Base-by-base conservation (phyloP, 2,888 invertebrate species). In the Andrena praecox region DNA sequence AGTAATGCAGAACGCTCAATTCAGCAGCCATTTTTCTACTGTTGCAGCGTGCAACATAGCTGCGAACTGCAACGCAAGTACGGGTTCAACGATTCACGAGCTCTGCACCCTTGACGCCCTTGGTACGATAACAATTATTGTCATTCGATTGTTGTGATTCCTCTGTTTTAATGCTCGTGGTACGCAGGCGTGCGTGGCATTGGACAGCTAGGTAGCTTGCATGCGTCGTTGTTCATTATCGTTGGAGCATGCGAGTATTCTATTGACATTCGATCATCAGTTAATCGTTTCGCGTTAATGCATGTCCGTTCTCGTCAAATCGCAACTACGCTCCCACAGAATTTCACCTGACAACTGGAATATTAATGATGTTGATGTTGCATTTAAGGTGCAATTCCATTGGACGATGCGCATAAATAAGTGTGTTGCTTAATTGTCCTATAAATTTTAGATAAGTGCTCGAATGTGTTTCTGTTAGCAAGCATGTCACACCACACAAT, bases 31-130 rank as follows among this genome's bases (percentile, higher is more conserved):
- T 71, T 84, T 89, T 91, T 91, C 77, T 90, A 88, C 86, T 92
- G 89, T 93, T 93, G 89, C 93, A 93, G 93, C 89, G 72, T 92
- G 93, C 90, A 92, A 92, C 89, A 86, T 90, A 80, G 83, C 91
- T 88, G 85, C 90, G 80, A 87, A 88, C 72, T 87, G 84, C 84
- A 86, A 88, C 54, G 84, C 84, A 54, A 81, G 84, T 79, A 82
- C 90, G 56, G 85, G 88, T 75, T 87, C 91, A 69, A 85, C 90
- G 75, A 89, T 92, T 85, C 91, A 93, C 86, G 93, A 93, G 77
- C 86, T 93, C 89, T 93, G 91, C 91, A 90, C 90, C 85, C 90
- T 93, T 87, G 93, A 93, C 80, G 90, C 85, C 82, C 89, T 93
- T 84, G 93, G 93, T 93, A 93, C 88, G 91, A 89, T 69, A 35